Evolutionary conservation across 2,797 vertebrate genomes (phyloP).

Genomic region (Oophaga sylvatica): DNA sequence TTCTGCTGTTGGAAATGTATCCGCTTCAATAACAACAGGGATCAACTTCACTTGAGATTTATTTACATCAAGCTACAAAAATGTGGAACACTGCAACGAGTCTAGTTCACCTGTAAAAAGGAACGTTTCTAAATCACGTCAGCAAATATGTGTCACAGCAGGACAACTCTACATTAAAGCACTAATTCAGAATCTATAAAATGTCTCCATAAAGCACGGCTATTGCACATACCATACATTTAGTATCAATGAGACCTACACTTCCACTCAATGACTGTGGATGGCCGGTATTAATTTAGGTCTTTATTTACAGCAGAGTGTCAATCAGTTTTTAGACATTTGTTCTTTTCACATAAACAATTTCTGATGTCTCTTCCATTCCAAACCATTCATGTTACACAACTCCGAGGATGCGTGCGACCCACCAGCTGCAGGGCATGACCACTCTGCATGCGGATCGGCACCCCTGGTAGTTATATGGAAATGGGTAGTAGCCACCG

Average conservation of each 20-base stretch:
- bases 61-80: slow-evolving; percentile 65
- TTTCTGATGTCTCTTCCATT: slow-evolving; percentile 52
- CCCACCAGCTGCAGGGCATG: slow-evolving; percentile 97
- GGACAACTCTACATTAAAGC: slow-evolving; percentile 38
- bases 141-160: slow-evolving; percentile 40
- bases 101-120: slow-evolving; percentile 61
- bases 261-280: slow-evolving; percentile 58
- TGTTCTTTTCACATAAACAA: slow-evolving; percentile 46
- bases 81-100: slow-evolving; percentile 68
- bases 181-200: slow-evolving; percentile 15
- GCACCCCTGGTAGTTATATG: slow-evolving; percentile 90
- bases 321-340: slow-evolving; percentile 62
- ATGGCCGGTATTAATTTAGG: slow-evolving; percentile 59
- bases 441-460: slow-evolving; percentile 86
- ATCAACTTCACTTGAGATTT: slow-evolving; percentile 69
- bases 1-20: slow-evolving; percentile 38
- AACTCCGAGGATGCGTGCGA: slow-evolving; percentile 87
- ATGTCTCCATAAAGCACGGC: slow-evolving; percentile 24
- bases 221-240: slow-evolving; percentile 59
- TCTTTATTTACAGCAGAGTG: slow-evolving; percentile 63
- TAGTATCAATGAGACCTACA: slow-evolving; percentile 30
- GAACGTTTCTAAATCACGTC: slow-evolving; percentile 43
- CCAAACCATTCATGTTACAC: slow-evolving; percentile 71
- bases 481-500: slow-evolving; percentile 85
- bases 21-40: slow-evolving; percentile 64